phyloP scores from a whole-genome alignment of 2,888 invertebrate species.

The Exocentrus adspersus region DNA sequence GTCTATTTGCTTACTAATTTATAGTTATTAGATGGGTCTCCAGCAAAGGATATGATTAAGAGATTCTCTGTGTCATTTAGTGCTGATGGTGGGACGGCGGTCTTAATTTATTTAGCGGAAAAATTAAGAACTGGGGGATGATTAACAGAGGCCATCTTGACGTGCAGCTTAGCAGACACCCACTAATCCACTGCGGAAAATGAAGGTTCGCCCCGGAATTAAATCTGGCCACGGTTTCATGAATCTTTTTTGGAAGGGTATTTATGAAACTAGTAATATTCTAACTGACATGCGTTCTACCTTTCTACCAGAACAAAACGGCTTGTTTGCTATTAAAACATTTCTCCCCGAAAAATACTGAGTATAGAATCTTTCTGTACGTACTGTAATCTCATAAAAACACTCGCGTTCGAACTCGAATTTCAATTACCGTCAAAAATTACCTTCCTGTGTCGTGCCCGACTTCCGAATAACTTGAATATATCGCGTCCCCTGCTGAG shows the following conservation, averaged over 20 bases:
- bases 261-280: too few species aligned
- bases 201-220: background rate
- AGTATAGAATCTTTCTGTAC: too few species aligned
- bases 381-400: too few species aligned
- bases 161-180: background rate
- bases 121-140: constrained; percentile 7
- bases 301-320: too few species aligned
- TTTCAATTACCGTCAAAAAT: too few species aligned
- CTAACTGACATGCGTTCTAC: too few species aligned
- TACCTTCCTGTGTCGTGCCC: too few species aligned
- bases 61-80: constrained; percentile 26
- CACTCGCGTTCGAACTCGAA: too few species aligned
- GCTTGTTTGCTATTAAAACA: too few species aligned
- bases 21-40: constrained; percentile 37
- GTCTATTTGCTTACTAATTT: constrained; percentile 43
- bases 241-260: background rate
- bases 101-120: constrained; percentile 5
- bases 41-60: constrained; percentile 34
- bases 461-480: too few species aligned
- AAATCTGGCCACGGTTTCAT: background rate
- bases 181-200: background rate
- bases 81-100: background rate
- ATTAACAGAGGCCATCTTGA: background rate
- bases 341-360: too few species aligned
- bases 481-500: background rate